A percentile compares a stretch with the other conserved stretches of the same genome.
Conservation (phyloP, 2,113 vertebrate genomes). For the Vidua macroura region DNA sequence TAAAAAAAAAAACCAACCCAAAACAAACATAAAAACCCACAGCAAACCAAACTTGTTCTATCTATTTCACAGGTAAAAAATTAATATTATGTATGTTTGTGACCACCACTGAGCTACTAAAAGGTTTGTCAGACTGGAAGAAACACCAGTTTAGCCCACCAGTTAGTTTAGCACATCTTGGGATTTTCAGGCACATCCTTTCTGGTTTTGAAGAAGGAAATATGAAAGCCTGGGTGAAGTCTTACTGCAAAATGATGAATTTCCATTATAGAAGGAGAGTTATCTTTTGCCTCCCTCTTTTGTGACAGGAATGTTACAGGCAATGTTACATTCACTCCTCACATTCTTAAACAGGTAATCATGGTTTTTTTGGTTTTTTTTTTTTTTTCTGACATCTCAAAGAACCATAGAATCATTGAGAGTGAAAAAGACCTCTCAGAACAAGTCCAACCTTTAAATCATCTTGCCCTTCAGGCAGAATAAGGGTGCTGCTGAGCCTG, state of each 20-base stretch:
- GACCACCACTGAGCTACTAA: not conserved
- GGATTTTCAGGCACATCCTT: not conserved
- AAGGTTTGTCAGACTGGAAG: not conserved
- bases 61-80: not conserved
- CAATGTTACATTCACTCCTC: not conserved
- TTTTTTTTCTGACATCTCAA: not conserved
- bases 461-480: not conserved
- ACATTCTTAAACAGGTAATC: not conserved
- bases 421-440: not conserved
- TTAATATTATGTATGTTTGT: not conserved
- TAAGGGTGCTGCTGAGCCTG: not conserved
- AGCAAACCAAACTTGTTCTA: not conserved
- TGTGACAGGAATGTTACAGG: not conserved
- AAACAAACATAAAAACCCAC: not conserved
- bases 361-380: not conserved
- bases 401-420: accelerated
- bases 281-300: not conserved
- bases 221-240: not conserved
- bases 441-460: not conserved
- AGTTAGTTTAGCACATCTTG: not conserved
- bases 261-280: not conserved
- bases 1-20: not conserved
- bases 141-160: not conserved
- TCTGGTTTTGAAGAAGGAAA: not conserved
- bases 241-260: not conserved